A percentile compares a stretch with the other conserved stretches of the same genome.
Conservation (phyloP, 2,888 invertebrate species). For the Acanthopleura granulata region DNA sequence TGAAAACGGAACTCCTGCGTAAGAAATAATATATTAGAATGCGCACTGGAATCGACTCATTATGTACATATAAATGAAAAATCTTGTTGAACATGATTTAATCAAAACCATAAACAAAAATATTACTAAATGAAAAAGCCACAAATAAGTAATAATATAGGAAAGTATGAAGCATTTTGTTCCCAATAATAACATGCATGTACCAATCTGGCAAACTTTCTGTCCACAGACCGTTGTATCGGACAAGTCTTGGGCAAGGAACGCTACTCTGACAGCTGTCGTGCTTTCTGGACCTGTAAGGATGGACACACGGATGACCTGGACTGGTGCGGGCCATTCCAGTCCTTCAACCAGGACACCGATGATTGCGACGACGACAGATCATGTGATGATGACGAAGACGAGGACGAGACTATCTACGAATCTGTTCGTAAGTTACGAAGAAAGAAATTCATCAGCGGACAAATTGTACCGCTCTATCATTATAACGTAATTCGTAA, state of each 20-base stretch:
- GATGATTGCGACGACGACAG: constrained; percentile 15
- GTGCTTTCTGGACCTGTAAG: constrained; percentile 36
- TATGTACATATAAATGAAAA: too few species aligned
- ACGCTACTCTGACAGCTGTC: constrained; percentile 35
- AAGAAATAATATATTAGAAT: too few species aligned
- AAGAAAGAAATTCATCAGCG: not conserved
- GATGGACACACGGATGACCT: constrained; percentile 29
- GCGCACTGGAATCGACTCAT: too few species aligned
- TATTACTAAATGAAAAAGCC: too few species aligned
- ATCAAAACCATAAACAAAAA: too few species aligned
- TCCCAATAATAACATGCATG: not conserved
- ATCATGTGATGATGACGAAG: constrained; percentile 7
- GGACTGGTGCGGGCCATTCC: constrained; percentile 28
- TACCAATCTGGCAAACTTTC: not conserved
- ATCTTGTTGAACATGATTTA: too few species aligned
- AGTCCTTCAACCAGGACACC: not conserved
- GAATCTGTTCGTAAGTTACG: not conserved
- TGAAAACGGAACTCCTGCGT: too few species aligned
- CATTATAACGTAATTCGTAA: too few species aligned
- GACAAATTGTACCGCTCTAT: too few species aligned
- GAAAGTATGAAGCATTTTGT: too few species aligned
- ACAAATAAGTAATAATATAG: too few species aligned
- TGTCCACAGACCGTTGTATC: constrained; percentile 33
- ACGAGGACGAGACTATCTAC: not conserved
- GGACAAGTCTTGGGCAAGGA: constrained; percentile 19